Evolutionary conservation across 2,888 invertebrate genomes (phyloP), one percentile per base, ranked within the genome.

Genomic region (Hyposoter dolosus): DNA sequence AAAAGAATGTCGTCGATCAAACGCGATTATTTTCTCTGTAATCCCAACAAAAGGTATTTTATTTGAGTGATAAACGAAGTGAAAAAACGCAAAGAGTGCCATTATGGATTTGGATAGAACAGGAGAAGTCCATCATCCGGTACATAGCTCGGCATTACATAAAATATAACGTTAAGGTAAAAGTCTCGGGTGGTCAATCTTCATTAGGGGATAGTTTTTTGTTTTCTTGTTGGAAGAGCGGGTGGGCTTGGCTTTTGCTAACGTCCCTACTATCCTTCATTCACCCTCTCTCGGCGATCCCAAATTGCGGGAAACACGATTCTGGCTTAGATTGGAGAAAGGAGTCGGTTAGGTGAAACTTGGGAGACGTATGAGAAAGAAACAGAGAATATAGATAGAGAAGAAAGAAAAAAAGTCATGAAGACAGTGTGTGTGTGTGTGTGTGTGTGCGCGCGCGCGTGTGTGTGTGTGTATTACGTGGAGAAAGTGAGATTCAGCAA

Each of bases 111-210:
- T 69, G 17, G 45, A 28, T 69, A 7, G 69, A 50, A 72, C 47
- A 50, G 71, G 32, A 35, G n/a, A 72, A 72, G 47, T 72, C 32
- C 50, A 53, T 72, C 72, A 72, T 69, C 28, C 47, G 47, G 65
- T 65, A 19, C 19, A 63, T 28, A 35, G 35, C 19, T 53, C 7
- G 17, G 28, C 19, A 66, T 66, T 77, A 45, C 68, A 56, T 45
- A 28, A 78, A 69, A 56, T 63, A 50, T n/a, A 45, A 19, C 32
- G n/a, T 23, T 47, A 60, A 72, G 47, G 71, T 63, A 80, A 63
- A 77, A 84, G 78, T 82, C 66, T 50, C 47, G 10, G 65, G 15
- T 65, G 79, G 79, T 82, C 85, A 85, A 85, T 85, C 79, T 82
- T 85, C 76, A 79, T 85, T 82, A 85, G 65, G 35, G 71, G 43